Base-by-base conservation (phyloP, 1,140 invertebrate genomes). In the Ladona fulva region DNA sequence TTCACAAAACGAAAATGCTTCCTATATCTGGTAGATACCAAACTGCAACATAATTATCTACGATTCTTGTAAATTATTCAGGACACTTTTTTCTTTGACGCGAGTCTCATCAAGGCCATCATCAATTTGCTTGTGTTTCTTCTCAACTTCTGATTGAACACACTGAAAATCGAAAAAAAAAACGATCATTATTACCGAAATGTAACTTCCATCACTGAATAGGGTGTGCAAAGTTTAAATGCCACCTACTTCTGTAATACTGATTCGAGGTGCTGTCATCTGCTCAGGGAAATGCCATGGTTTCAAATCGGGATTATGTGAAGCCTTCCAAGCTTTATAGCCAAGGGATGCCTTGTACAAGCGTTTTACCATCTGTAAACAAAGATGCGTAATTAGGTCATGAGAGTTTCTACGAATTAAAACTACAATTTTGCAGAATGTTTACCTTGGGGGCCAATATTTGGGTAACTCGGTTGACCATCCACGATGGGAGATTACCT, bases 231-330 rank as follows among this genome's bases (percentile, higher is more conserved):
- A 19, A 19, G 52, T 6, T 66, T 52, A 66, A 37, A 78, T 1
- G 37, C 14, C 37, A 86, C 88, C 89, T 86, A 93, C 91, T 82
- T 93, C 91, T 82, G 86, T 85, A 22, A 92, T 82, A 79, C 85
- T 86, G 82, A 94, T 91, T 83, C 91, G 86, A n/a, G 91, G 89
- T 0, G 88, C 86, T 77, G 89, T 84, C 78, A 92, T 93, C 85
- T 96, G 93, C 83, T 96, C 94, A 0, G 94, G 94, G 84, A 90
- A 92, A 77, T 94, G 88, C 95, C 95, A 96, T 1, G 95, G 94
- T 84, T 95, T 96, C 79, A 87, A 89, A 82, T 90, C 87, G 7
- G 94, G 93, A 81, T 91, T 90, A 82, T 93, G 89, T 66, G 90
- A 89, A 77, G 85, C 83, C 85, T 97, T 97, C 95, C 95, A 97